Percentiles rank a stretch among this genome's conserved stretches.
Conservation (phyloP, 2,888 invertebrate genomes). For the Schizotus pectinicornis region DNA sequence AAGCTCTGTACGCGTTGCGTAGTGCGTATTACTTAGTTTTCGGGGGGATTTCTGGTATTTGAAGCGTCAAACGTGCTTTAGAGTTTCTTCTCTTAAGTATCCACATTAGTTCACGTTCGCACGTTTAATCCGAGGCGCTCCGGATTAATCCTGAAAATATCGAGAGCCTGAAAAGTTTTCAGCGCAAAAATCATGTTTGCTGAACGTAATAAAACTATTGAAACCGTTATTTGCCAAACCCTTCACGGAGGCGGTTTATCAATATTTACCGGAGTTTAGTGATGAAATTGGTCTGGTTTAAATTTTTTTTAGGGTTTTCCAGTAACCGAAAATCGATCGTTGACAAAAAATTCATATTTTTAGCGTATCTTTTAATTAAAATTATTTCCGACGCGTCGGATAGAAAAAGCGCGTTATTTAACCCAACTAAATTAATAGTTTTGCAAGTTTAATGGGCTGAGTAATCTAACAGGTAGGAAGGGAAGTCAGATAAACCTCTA, state of each 20-base stretch:
- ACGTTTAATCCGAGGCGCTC: constrained; percentile 26
- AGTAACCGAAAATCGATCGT: not conserved
- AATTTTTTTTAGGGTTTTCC: constrained; percentile 5
- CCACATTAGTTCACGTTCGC: constrained; percentile 31
- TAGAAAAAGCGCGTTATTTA: constrained; percentile 1
- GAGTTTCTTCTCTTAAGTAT: constrained; percentile 35
- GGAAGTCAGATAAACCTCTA: constrained; percentile 45
- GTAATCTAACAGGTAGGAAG: constrained; percentile 43
- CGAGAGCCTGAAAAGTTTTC: constrained; percentile 20
- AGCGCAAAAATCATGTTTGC: constrained; percentile 22
- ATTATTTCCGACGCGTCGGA: constrained; percentile 6
- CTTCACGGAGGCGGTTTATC: constrained; percentile 11
- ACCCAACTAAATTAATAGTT: constrained; percentile 18
- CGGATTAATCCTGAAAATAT: constrained; percentile 12
- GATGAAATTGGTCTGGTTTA: not conserved
- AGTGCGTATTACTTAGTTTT: constrained; percentile 46
- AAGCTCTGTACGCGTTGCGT: constrained; percentile 35
- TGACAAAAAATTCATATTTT: not conserved
- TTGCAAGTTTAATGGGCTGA: constrained; percentile 29
- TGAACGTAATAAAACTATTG: constrained; percentile 18
- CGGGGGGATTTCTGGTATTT: constrained; percentile 43
- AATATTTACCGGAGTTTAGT: constrained; percentile 10
- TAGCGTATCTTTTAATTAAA: constrained; percentile 10
- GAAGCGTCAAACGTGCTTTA: constrained; percentile 46
- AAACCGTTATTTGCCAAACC: not conserved